Evolutionary conservation across 2,797 vertebrate genomes (phyloP), one percentile per base, ranked within the genome.

Genomic region (Hypotaenidia philippensis): DNA sequence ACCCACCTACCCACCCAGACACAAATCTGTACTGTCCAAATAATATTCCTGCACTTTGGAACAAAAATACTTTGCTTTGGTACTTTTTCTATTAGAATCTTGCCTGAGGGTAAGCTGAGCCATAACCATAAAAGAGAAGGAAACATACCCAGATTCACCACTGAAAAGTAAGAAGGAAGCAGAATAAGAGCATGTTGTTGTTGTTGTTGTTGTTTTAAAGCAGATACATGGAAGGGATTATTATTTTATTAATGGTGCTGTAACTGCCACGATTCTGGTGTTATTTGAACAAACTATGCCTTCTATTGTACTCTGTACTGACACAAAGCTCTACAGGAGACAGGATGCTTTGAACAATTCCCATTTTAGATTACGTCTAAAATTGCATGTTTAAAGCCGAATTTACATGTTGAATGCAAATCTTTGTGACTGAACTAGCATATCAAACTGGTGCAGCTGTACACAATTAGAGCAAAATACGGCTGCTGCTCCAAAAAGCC

Each of bases 191-290:
- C 19, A 72, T 40, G 38, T 34, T 74, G 50, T 26, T 89, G 50
- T 36, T 92, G 8, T 74, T 94, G 47, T 27, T 89, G 47, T 36
- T 92, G 7, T 74, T 95, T 85, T 74, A 89, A 91, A 75, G 32
- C 10, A 90, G 86, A 75, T 59, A 93, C 13, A 81, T 20, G 45
- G 57, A 90, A 82, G 36, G 15, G 63, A 64, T 90, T 96, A 83
- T 96, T 90, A 83, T 94, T 96, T 95, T 96, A 84, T 95, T 91
- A 96, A 89, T 61, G 55, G n/a, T 92, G 63, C n/a, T 93, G 80
- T 89, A 81, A 77, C 61, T 89, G 79, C 70, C 78, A 64, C 83
- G 41, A 55, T 93, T 92, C 66, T 93, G 29, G 65, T 87, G 91
- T 77, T 69, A 94, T 92, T 96, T 89, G 83, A 95, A 97, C 75